Evolutionary conservation across 35 echinoderm and acorn worm genomes (phyloP), one percentile per base, ranked within the genome.

Genomic region (Apostichopus californicus): DNA sequence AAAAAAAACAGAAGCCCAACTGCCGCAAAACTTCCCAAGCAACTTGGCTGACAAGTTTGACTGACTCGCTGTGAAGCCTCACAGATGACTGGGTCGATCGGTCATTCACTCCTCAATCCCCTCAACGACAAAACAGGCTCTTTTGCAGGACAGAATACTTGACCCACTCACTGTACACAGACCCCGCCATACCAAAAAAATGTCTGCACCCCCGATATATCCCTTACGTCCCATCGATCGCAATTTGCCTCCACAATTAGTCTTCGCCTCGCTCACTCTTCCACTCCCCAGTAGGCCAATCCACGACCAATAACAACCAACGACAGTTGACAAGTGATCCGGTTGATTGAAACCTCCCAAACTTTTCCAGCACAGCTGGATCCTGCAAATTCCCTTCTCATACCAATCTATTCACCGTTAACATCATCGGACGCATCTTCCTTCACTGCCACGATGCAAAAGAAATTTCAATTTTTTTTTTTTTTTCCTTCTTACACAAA

Each of bases 161-260:
- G 11, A 18, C 17, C 17, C 13, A 75, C 71, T 21, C 71, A 21
- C n/a, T 75, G 70, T 21, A 17, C 70, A 73, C 14, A 73, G 70
- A 73, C 70, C 14, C 14, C 0, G 70, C 14, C 70, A 15, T 73
- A 3, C 70, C 12, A 73, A 73, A 66, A 68, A 68, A 68, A 68
- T 5, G 18, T 68, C 64, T 68, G 18, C 64, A 75, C 71, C 18
- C 18, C 86, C 28, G 8, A 71, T 9, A 46, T 73, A 89, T 53
- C 71, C 24, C 86, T 75, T 66, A 52, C 61, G 5, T 72, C 81
- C 81, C 81, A 85, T 59, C 57, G 54, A 56, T 85, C 66, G 34
- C 86, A 89, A 89, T 89, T 89, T 89, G 86, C 61, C 64, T 73
- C 28, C 23, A 89, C 86, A 89, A 89, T 89, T 89, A 89, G 86